These are phyloP conservation scores for Sitta europaea DNA, from an alignment of 2,113 vertebrate genomes.

Conservation along the genomic window DNA sequence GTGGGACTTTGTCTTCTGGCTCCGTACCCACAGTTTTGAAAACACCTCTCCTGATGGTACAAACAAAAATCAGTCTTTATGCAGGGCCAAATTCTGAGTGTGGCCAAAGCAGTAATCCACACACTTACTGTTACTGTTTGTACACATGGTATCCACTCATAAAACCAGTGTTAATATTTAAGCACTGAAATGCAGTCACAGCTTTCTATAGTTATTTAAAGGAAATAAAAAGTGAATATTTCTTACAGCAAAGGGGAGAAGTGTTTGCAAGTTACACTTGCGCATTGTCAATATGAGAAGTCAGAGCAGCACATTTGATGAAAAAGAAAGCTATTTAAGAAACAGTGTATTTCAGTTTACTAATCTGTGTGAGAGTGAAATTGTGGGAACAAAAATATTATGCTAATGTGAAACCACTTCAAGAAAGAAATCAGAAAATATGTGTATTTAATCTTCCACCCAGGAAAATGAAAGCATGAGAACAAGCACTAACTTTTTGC, in stretches of 20 bases:
- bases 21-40: not conserved
- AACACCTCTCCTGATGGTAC: not conserved
- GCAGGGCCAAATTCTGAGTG: not conserved
- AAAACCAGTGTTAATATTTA: not conserved
- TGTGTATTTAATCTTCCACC: slow-evolving; percentile 18
- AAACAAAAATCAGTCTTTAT: not conserved
- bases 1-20: not conserved
- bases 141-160: not conserved
- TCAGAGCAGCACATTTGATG: not conserved
- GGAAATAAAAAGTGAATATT: not conserved
- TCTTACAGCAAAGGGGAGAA: not conserved
- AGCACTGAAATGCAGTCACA: not conserved
- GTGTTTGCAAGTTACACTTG: not conserved
- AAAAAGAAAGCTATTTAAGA: slow-evolving; percentile 32
- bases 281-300: not conserved
- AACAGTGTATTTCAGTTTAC: not conserved
- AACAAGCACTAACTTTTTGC: slow-evolving; percentile 11
- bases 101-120: not conserved
- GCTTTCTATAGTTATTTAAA: not conserved
- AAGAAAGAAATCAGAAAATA: slow-evolving; percentile 46
- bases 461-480: slow-evolving; percentile 49
- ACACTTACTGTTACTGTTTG: not conserved
- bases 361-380: slow-evolving; percentile 40
- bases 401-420: slow-evolving; percentile 63
- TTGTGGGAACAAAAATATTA: slow-evolving; percentile 60